phyloP scores from a whole-genome alignment of 1,140 invertebrate species.

The Aphelinus atriplicis region DNA sequence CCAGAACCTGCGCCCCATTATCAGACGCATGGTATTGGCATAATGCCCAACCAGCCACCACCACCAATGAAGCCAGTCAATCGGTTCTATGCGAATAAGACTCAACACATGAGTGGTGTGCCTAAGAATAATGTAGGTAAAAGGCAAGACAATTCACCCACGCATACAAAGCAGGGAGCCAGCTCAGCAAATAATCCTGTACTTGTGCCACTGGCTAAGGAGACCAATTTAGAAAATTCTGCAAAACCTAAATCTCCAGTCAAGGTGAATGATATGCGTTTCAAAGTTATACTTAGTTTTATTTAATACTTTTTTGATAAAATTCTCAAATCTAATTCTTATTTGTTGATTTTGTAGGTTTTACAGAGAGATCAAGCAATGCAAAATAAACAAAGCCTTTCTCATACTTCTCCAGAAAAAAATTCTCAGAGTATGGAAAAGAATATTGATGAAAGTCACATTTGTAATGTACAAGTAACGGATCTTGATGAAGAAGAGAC shows the following conservation, averaged over 20 bases:
- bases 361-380: conserved; percentile 33
- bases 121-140: conserved; percentile 50
- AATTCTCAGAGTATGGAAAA: conserved; percentile 33
- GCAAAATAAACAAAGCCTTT: conserved; percentile 21
- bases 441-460: conserved; percentile 20
- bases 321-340: no score
- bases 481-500: conserved; percentile 51
- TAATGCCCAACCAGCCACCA: not conserved
- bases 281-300: not conserved
- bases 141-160: conserved; percentile 49
- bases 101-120: conserved; percentile 42
- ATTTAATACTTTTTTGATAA: not conserved
- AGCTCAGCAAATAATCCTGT: not conserved
- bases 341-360: conserved; percentile 13
- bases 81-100: not conserved
- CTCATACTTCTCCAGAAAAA: conserved; percentile 34
- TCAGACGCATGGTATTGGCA: not conserved
- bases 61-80: not conserved
- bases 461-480: conserved; percentile 46
- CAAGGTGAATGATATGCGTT: conserved; percentile 16
- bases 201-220: not conserved
- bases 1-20: conserved; percentile 43
- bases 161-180: conserved; percentile 41
- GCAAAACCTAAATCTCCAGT: conserved; percentile 35
- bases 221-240: conserved; percentile 4